Percentiles rank a stretch among this genome's conserved stretches.
phyloP scores from a whole-genome alignment of 23 tunicate genomes.

The Diplosoma virens region DNA sequence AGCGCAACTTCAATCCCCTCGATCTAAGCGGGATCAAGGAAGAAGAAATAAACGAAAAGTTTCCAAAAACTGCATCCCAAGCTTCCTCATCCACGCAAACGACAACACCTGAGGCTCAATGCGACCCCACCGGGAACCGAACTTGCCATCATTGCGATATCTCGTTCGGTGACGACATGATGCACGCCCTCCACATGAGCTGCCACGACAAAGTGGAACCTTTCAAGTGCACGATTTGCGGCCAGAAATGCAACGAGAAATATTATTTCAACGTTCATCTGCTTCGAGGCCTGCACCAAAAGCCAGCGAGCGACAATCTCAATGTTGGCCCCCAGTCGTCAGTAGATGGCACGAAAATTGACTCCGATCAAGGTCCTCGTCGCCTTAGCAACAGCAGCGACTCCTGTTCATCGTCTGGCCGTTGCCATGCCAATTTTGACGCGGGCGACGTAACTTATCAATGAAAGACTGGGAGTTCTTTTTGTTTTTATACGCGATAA shows the following conservation, averaged over 20 bases:
- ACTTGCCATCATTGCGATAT: slow-evolving; percentile 83
- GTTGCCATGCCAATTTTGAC: not conserved
- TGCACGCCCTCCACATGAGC: slow-evolving; percentile 96
- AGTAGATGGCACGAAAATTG: not conserved
- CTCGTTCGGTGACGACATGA: slow-evolving; percentile 87
- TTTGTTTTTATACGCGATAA: no score
- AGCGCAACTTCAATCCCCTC: slow-evolving; percentile 32
- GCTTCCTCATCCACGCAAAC: slow-evolving; percentile 46
- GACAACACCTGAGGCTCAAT: not conserved
- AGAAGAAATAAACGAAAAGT: slow-evolving; percentile 21
- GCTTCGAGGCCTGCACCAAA: slow-evolving; percentile 78
- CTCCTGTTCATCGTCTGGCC: not conserved
- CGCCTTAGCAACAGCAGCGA: slow-evolving; percentile 22
- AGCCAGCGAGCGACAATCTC: not conserved
- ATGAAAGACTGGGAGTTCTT: no score
- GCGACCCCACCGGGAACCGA: slow-evolving; percentile 23
- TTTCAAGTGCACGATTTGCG: slow-evolving; percentile 89
- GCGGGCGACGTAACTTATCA: no score
- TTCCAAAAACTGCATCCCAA: not conserved
- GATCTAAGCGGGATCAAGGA: slow-evolving; percentile 55
- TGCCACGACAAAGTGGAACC: slow-evolving; percentile 89
- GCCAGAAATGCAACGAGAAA: slow-evolving; percentile 89
- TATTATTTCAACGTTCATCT: slow-evolving; percentile 94
- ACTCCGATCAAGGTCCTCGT: not conserved
- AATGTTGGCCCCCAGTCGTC: not conserved